Evolutionary conservation across 2,113 vertebrate species (phyloP), one percentile per base, ranked within the genome.

Genomic region (Serilophus lunatus): DNA sequence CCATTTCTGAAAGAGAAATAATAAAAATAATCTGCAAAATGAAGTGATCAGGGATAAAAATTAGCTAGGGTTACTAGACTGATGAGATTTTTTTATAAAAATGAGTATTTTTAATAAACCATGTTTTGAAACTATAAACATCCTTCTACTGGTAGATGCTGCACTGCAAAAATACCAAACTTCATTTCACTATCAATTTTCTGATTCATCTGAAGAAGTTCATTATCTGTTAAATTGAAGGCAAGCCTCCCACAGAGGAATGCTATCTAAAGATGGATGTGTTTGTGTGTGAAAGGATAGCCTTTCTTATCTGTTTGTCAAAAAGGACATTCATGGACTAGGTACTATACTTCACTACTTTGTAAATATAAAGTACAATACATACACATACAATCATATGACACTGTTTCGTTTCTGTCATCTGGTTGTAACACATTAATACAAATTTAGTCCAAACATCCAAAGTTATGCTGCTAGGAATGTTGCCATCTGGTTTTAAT

Each of bases 401-500:
- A 72, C 36, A 74, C 57, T 64, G 45, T 42, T 71, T 97, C 84
- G 82, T 92, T 97, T 97, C 93, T 94, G 93, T 96, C 90, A 72
- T 97, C 92, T 94, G 63, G 13, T 95, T 97, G 93, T 90, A 91
- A 86, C 92, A 96, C 82, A 92, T 97, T 97, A 97, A 96, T 90
- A 98, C 86, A 97, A 97, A 96, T 97, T 98, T 96, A 97, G 97
- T 79, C 90, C 95, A 97, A 97, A 97, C 85, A 96, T 97, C 93
- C 92, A 92, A 97, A 98, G 97, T 97, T 96, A 96, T 93, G 97
- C 98, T 99, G 96, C 97, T 98, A 98, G 98, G 98, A 98, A 98
- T 98, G 96, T 95, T 97, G 97, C 98, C 98, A 99, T 99, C 99
- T 99, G 99, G 98, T 99, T 98, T 98, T 99, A 99, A 99, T 99